These are phyloP conservation scores for Gallinago undulata DNA, from an alignment of 2,113 vertebrate species.

Conservation along the genomic window DNA sequence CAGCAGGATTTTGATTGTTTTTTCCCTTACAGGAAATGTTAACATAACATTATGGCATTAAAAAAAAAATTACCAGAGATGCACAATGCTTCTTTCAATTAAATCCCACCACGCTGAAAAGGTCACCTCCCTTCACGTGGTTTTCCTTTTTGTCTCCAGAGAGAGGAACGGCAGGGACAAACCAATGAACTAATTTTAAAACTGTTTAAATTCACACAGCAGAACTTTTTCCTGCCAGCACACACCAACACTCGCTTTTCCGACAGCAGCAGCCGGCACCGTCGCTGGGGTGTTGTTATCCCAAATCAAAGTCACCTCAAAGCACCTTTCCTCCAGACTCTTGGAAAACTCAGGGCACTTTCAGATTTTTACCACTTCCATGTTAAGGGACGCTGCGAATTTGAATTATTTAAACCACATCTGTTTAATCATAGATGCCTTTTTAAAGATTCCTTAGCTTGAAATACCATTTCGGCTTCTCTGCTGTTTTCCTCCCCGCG, in stretches of 20 bases:
- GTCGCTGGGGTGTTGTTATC: rapidly evolving
- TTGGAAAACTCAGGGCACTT: rapidly evolving
- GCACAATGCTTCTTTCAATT: not conserved
- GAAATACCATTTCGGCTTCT: not conserved
- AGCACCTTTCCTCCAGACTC: not conserved
- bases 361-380: not conserved
- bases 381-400: not conserved
- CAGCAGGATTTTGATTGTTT: not conserved
- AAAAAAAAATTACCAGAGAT: not conserved
- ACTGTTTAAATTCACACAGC: not conserved
- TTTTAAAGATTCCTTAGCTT: not conserved
- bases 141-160: not conserved
- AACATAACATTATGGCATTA: not conserved
- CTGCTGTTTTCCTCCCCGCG: not conserved
- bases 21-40: not conserved
- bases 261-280: not conserved
- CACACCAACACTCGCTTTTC: not conserved
- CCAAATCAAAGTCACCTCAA: not conserved
- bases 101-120: not conserved
- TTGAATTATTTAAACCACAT: not conserved
- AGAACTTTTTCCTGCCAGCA: not conserved
- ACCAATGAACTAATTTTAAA: not conserved
- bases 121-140: not conserved
- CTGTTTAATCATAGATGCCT: not conserved
- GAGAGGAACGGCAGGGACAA: not conserved